Evolutionary conservation across 1,140 invertebrate species (phyloP), one percentile per base, ranked within the genome.

Genomic region (Coenobita brevimanus): DNA sequence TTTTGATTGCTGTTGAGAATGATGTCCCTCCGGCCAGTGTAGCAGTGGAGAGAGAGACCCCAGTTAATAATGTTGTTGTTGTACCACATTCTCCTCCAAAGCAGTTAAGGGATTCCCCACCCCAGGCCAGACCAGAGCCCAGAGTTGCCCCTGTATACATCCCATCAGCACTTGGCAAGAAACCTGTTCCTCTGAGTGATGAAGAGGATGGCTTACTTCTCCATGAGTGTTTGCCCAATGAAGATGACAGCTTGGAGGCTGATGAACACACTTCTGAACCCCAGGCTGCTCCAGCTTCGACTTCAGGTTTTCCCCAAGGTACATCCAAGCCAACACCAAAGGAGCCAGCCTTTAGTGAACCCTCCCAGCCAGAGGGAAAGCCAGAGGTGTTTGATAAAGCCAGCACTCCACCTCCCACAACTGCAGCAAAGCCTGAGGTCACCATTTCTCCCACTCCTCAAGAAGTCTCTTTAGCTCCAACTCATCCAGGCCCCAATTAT

Each of bases 151-250:
- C 85, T 57, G 50, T 87, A 2, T 87, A 80, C 41, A 57, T 87
- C 27, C 85, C 85, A 54, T 43, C 71, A 1, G 62, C 85, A 38
- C 67, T 15, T 38, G 10, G 21, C 30, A 87, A 87, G 41, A 87
- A 81, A 21, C 76, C 85, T 60, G 64, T 81, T 36, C 27, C 78
- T 27, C 36, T 78, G 0, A 87, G 85, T 73, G 85, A 87, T 60
- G 85, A 87, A 33, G 85, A 87, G 54, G 85, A 87, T 71, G 85
- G 85, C n/a, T 64, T 87, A 30, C 46, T 87, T 41, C 38, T 87
- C 30, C 76, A 80, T 27, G 75, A 87, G 46, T 80, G 76, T 54
- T 0, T 67, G 8, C 85, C 85, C 10, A 27, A 50, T 17, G 46
- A 81, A 4, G 85, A 87, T 73, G 76, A 81, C 38, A 87, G 85